Percentiles rank a stretch among this genome's conserved stretches.
These are phyloP conservation scores for Riparia riparia DNA, from an alignment of 2,113 vertebrate genomes.

Conservation along the genomic window DNA sequence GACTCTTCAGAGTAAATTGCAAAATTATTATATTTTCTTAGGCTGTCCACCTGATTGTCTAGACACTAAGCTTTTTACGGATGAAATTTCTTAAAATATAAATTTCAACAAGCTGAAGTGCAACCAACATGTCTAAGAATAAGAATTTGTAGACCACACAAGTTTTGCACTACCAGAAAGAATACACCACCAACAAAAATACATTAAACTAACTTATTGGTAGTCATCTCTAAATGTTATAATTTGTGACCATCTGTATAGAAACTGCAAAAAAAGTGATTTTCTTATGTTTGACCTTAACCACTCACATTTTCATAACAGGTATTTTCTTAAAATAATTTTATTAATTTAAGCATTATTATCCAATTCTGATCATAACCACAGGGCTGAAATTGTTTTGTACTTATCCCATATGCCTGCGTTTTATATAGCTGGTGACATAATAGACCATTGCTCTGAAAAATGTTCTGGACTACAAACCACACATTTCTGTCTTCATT, in stretches of 20 bases:
- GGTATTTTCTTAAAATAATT: background rate
- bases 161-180: background rate
- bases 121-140: background rate
- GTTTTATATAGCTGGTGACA: background rate
- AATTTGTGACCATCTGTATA: background rate
- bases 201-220: background rate
- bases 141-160: background rate
- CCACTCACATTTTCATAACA: background rate
- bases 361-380: background rate
- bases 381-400: background rate
- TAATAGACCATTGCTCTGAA: background rate
- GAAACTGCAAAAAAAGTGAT: accelerated
- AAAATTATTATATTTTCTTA: background rate
- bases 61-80: background rate
- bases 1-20: background rate
- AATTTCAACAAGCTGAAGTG: background rate
- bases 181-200: background rate
- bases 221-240: background rate
- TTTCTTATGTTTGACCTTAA: background rate
- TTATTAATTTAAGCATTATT: background rate
- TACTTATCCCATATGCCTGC: background rate
- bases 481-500: background rate
- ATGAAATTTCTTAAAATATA: background rate
- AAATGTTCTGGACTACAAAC: background rate
- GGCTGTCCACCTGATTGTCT: background rate